Evolutionary conservation across 2,113 vertebrate genomes (phyloP).

Genomic region (Colius striatus): DNA sequence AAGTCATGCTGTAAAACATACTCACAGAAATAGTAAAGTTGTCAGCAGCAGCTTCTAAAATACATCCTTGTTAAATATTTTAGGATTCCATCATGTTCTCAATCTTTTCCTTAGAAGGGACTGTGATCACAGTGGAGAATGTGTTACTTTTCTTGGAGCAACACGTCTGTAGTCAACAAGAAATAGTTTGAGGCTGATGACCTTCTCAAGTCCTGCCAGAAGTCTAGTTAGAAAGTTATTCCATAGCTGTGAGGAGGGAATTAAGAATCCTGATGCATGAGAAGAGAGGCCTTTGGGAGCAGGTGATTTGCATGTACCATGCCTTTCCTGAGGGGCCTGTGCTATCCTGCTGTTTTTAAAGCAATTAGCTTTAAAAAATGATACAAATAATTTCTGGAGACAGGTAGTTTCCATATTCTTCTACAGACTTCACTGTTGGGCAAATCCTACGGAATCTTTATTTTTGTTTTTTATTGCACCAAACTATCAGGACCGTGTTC

Average conservation of each 20-base stretch:
- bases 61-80: constrained; percentile 56
- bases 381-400: neutral
- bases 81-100: constrained; percentile 52
- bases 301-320: neutral
- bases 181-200: constrained; percentile 46
- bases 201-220: constrained; percentile 10
- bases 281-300: neutral
- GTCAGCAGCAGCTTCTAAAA: constrained; percentile 60
- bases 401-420: neutral
- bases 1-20: constrained; percentile 60
- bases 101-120: constrained; percentile 49
- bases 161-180: constrained; percentile 12
- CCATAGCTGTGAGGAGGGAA: neutral
- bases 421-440: neutral
- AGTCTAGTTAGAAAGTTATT: neutral
- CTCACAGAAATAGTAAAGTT: constrained; percentile 62
- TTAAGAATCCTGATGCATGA: neutral
- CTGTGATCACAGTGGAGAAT: constrained; percentile 45
- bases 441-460: neutral
- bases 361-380: neutral
- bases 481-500: neutral
- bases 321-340: neutral
- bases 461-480: neutral
- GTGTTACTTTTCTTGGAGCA: constrained; percentile 50
- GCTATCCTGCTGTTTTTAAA: neutral